Conservation (phyloP, 2,113 vertebrate genomes). For the Coreoperca whiteheadi region DNA sequence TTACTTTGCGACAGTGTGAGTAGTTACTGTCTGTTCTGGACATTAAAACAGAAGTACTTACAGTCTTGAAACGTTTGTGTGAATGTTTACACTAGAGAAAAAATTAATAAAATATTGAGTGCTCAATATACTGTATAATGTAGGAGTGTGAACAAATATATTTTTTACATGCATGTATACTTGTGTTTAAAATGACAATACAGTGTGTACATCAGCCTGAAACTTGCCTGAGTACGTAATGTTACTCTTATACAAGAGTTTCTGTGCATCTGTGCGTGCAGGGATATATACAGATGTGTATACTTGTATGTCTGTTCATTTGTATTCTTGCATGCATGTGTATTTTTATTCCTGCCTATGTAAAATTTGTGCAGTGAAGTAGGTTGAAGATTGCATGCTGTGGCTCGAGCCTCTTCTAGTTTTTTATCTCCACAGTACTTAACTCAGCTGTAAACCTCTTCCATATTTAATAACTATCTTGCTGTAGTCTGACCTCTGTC, state of each 20-base stretch:
- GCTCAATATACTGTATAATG: conserved; percentile 23
- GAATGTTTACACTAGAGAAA: conserved; percentile 10
- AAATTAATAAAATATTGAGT: conserved; percentile 20
- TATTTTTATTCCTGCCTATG: conserved; percentile 10
- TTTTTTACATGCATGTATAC: neutral
- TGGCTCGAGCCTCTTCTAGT: neutral
- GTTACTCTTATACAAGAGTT: neutral
- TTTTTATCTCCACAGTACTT: conserved; percentile 20
- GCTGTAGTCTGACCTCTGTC: conserved; percentile 27
- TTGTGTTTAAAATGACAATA: neutral
- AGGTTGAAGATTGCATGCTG: conserved; percentile 51
- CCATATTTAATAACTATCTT: conserved; percentile 64
- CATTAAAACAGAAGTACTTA: conserved; percentile 2
- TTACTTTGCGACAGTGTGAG: neutral
- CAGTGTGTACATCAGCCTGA: neutral
- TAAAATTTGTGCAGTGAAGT: conserved; percentile 50
- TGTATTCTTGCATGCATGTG: neutral
- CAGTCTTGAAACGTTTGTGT: neutral
- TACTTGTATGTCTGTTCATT: neutral
- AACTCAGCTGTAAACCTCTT: conserved; percentile 51
- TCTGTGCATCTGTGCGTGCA: neutral
- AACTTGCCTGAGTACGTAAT: neutral
- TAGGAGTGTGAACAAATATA: neutral
- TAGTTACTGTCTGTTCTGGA: neutral
- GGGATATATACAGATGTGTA: neutral